phyloP scores from a whole-genome alignment of 2,888 invertebrate species.

The Polyommatus icarus region DNA sequence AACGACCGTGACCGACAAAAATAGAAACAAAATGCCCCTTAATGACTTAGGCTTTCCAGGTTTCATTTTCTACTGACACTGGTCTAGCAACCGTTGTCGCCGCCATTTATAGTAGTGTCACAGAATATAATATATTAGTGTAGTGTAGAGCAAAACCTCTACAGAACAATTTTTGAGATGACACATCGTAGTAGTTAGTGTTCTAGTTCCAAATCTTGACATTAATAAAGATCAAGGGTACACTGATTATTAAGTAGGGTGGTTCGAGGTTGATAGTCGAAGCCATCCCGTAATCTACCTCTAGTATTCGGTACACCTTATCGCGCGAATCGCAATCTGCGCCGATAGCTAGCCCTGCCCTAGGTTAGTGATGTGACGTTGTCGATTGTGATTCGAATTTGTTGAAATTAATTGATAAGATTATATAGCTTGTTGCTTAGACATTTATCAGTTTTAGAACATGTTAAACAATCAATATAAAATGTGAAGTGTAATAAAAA shows the following conservation, averaged over 20 bases:
- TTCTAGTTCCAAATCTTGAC: background rate
- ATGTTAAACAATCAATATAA: no score
- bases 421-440: background rate
- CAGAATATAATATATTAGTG: no score
- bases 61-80: no score
- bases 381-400: background rate
- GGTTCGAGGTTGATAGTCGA: slow-evolving; percentile 18
- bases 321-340: slow-evolving; percentile 66
- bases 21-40: no score
- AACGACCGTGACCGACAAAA: no score
- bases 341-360: slow-evolving; percentile 69
- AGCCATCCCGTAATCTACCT: slow-evolving; percentile 50
- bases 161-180: no score
- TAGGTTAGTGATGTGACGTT: slow-evolving; percentile 61
- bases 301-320: slow-evolving; percentile 65
- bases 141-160: no score
- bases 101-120: no score
- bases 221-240: background rate
- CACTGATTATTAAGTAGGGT: background rate
- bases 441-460: background rate
- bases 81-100: no score
- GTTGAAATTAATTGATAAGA: background rate
- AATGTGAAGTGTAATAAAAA: no score
- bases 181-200: background rate
- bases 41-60: no score